A percentile compares a stretch with the other conserved stretches of the same genome.
phyloP scores from a whole-genome alignment of 2,797 vertebrate species.

The Brotula barbata region DNA sequence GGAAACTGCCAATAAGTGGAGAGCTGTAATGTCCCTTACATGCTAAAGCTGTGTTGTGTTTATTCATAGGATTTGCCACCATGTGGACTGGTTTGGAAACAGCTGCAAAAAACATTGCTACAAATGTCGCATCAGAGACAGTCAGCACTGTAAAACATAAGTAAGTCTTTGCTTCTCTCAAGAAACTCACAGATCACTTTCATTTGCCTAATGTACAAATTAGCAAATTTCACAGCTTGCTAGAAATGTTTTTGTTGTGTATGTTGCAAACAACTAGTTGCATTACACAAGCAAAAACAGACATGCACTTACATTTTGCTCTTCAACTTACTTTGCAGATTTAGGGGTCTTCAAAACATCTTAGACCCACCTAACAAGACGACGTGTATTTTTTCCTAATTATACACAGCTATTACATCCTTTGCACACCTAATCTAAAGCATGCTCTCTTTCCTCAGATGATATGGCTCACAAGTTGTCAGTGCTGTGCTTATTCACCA shows the following conservation, averaged over 20 bases:
- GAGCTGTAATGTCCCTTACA: background rate
- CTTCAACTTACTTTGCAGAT: slow-evolving; percentile 81
- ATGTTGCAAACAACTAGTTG: slow-evolving; percentile 26
- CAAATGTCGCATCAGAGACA: slow-evolving; percentile 91
- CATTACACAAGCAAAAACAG: slow-evolving; percentile 38
- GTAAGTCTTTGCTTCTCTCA: slow-evolving; percentile 75
- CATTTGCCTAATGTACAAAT: slow-evolving; percentile 4
- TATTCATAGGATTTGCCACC: slow-evolving; percentile 87
- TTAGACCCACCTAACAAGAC: slow-evolving; percentile 71
- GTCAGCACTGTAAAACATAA: slow-evolving; percentile 95
- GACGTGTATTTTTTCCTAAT: slow-evolving; percentile 58
- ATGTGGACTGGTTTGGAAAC: slow-evolving; percentile 96
- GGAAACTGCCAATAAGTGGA: background rate
- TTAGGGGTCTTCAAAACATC: slow-evolving; percentile 80
- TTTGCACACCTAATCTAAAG: slow-evolving; percentile 48
- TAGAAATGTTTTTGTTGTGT: slow-evolving; percentile 21
- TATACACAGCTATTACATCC: slow-evolving; percentile 14
- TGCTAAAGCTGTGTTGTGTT: background rate
- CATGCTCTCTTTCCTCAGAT: slow-evolving; percentile 34
- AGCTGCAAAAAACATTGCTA: slow-evolving; percentile 91
- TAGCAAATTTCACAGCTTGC: slow-evolving; percentile 4
- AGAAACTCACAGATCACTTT: background rate
- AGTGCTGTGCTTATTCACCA: slow-evolving; percentile 5
- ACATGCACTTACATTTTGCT: slow-evolving; percentile 55
- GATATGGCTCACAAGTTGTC: slow-evolving; percentile 15